These are phyloP conservation scores for Amphiprion ocellaris DNA, from an alignment of 2,113 vertebrate species.

Conservation along the genomic window DNA sequence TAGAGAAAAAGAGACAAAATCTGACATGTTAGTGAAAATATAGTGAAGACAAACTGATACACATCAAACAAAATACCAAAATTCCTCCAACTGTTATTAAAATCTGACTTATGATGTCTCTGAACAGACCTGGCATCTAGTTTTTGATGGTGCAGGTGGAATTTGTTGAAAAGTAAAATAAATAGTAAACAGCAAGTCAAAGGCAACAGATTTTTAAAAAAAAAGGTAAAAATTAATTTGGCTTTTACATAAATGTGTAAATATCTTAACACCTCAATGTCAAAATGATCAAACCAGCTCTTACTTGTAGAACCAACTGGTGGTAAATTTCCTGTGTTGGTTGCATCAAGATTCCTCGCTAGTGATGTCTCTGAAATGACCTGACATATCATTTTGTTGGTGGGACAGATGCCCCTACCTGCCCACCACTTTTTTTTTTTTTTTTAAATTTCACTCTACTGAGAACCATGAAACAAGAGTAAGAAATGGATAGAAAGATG, in stretches of 20 bases:
- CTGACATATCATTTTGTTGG: neutral
- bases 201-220: too few species aligned
- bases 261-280: too few species aligned
- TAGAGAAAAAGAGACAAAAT: neutral
- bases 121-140: neutral
- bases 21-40: neutral
- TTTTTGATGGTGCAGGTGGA: neutral
- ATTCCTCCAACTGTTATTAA: neutral
- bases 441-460: neutral
- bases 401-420: neutral
- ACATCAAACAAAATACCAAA: neutral
- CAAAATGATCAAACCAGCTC: too few species aligned
- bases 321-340: too few species aligned
- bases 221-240: too few species aligned
- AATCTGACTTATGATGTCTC: neutral
- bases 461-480: neutral
- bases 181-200: too few species aligned
- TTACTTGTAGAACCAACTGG: too few species aligned
- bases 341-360: neutral
- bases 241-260: too few species aligned
- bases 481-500: constrained; percentile 31
- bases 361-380: neutral
- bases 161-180: too few species aligned
- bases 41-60: neutral
- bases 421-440: neutral